Evolutionary conservation across 2,888 invertebrate species (phyloP).

Genomic region (Xestia ashworthii): DNA sequence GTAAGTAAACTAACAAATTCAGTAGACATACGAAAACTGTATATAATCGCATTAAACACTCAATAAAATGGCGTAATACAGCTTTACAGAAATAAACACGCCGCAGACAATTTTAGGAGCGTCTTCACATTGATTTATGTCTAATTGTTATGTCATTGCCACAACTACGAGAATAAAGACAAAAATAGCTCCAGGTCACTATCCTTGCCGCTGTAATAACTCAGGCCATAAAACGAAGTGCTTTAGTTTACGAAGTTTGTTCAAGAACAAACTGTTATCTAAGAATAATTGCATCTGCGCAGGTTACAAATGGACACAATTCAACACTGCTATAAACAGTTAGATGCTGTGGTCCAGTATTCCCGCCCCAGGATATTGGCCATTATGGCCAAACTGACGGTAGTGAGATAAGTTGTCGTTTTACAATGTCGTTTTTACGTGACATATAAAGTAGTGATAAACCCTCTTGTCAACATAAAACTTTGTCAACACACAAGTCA

Average conservation of each 20-base stretch:
- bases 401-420: conserved; percentile 55
- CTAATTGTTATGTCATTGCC: conserved; percentile 63
- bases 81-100: conserved; percentile 47
- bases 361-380: conserved; percentile 64
- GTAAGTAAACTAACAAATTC: conserved; percentile 17
- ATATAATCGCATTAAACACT: conserved; percentile 25
- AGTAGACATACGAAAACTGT: conserved; percentile 2
- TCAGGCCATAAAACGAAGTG: conserved; percentile 53
- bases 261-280: conserved; percentile 70
- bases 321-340: conserved; percentile 77
- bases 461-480: conserved; percentile 42
- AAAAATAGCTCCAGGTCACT: conserved; percentile 43
- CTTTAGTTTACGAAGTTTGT: conserved; percentile 56
- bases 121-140: conserved; percentile 54
- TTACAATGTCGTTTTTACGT: conserved; percentile 53
- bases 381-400: conserved; percentile 50
- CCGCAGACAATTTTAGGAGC: conserved; percentile 48
- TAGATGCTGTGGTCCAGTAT: conserved; percentile 66
- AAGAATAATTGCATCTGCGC: conserved; percentile 74
- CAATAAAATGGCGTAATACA: conserved; percentile 23
- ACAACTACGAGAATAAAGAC: conserved; percentile 41
- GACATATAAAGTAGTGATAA: conserved; percentile 49
- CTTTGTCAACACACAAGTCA: conserved; percentile 33
- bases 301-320: conserved; percentile 79
- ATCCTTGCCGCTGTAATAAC: conserved; percentile 42